A percentile compares a stretch with the other conserved stretches of the same genome.
Conservation (phyloP, 2,888 invertebrate species). For the Epinotia nisella region DNA sequence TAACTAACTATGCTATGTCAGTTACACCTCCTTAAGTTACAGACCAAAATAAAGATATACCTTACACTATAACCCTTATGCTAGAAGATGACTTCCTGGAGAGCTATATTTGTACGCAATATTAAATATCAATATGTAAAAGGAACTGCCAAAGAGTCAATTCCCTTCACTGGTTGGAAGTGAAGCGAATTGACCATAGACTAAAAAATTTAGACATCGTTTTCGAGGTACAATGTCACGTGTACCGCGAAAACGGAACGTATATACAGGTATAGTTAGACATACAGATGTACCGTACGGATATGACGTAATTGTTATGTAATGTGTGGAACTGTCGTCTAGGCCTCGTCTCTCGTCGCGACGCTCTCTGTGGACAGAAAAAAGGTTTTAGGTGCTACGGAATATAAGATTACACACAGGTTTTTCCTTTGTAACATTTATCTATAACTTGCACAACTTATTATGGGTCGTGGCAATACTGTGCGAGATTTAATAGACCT, state of each 20-base stretch:
- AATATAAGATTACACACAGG: background rate
- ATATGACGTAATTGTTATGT: constrained; percentile 60
- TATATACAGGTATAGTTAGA: constrained; percentile 44
- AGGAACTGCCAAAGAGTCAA: constrained; percentile 61
- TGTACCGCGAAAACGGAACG: constrained; percentile 37
- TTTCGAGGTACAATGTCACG: constrained; percentile 41
- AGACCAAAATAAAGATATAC: constrained; percentile 62
- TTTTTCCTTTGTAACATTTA: background rate
- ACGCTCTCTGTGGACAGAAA: constrained; percentile 63
- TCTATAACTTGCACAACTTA: background rate
- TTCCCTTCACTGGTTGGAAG: constrained; percentile 65
- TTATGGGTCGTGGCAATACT: no score
- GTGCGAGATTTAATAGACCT: no score
- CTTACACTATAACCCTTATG: constrained; percentile 56
- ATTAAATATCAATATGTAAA: constrained; percentile 44
- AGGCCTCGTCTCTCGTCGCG: constrained; percentile 73
- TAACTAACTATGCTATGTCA: constrained; percentile 61
- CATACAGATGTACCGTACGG: constrained; percentile 56
- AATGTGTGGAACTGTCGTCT: constrained; percentile 67
- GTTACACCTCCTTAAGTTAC: constrained; percentile 47
- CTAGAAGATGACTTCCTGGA: constrained; percentile 75
- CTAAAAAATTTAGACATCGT: constrained; percentile 40
- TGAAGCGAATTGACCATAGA: constrained; percentile 55
- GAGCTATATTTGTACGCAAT: constrained; percentile 72
- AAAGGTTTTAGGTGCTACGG: background rate